Percentiles rank a stretch among this genome's conserved stretches.
phyloP scores from a whole-genome alignment of 2,113 vertebrate genomes.

The Ammodytes dubius region DNA sequence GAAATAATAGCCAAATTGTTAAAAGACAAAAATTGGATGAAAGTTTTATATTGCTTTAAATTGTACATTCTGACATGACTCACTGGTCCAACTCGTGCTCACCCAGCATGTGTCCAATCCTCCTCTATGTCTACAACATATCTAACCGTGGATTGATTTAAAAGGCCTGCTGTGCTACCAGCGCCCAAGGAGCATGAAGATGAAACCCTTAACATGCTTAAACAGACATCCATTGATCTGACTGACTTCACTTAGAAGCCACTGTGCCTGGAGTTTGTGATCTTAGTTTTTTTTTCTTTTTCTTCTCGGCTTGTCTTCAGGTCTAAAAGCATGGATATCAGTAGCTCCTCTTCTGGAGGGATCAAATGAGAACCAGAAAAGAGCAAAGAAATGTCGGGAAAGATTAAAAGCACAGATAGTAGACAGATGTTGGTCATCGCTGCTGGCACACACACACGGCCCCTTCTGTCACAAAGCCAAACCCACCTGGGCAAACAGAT shows the following conservation, averaged over 20 bases:
- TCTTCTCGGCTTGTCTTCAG: conserved; percentile 12
- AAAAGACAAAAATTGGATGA: conserved; percentile 21
- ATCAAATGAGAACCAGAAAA: conserved; percentile 7
- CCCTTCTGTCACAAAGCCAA: conserved; percentile 57
- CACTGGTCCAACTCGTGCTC: conserved; percentile 24
- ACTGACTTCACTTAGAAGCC: conserved; percentile 16
- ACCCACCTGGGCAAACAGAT: conserved; percentile 80
- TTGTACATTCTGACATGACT: conserved; percentile 10
- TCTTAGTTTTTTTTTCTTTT: conserved; percentile 25
- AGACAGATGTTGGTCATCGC: conserved; percentile 58
- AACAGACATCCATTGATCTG: conserved; percentile 38
- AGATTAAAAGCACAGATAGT: conserved; percentile 32
- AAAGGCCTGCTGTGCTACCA: conserved; percentile 36
- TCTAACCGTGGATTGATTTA: conserved; percentile 42
- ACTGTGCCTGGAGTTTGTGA: not conserved
- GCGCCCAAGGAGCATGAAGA: conserved; percentile 18
- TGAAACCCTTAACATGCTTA: conserved; percentile 32
- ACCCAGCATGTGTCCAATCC: conserved; percentile 49
- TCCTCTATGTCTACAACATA: conserved; percentile 23
- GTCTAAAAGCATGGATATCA: conserved; percentile 6
- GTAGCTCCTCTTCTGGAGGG: not conserved
- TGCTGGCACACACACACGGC: conserved; percentile 25
- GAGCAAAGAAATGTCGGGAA: conserved; percentile 31
- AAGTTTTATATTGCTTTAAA: not conserved
- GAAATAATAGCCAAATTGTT: conserved; percentile 26